Conservation (phyloP, 2,888 invertebrate genomes). For the Seira ritae region DNA sequence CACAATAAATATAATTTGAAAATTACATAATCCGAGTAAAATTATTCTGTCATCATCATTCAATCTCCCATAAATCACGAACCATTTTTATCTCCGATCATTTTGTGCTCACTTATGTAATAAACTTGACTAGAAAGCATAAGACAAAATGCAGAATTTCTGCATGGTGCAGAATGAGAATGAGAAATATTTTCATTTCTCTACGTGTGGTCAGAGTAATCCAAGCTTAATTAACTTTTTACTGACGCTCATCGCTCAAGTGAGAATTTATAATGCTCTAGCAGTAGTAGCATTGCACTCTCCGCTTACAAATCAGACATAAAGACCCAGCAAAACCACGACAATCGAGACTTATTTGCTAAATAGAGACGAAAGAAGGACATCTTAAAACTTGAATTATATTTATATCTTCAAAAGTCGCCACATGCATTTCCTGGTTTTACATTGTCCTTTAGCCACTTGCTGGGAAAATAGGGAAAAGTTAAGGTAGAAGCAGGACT, state of each 20-base stretch:
- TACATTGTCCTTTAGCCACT: background rate
- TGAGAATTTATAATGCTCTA: background rate
- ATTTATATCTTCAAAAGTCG: too few species aligned
- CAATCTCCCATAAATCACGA: background rate
- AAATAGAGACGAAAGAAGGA: too few species aligned
- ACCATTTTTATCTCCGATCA: background rate
- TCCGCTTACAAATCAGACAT: too few species aligned
- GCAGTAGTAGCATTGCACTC: too few species aligned
- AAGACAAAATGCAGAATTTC: too few species aligned
- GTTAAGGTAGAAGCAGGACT: background rate
- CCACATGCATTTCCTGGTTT: background rate
- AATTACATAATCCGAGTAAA: conserved; percentile 2
- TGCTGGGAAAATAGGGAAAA: too few species aligned
- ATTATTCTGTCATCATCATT: conserved; percentile 3
- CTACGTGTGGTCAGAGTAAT: background rate
- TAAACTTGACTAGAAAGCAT: too few species aligned
- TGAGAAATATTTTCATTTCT: background rate
- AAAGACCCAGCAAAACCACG: too few species aligned
- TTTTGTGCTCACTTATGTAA: too few species aligned
- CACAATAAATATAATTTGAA: conserved; percentile 2
- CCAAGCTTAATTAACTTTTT: background rate
- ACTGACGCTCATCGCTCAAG: background rate
- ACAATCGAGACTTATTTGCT: too few species aligned
- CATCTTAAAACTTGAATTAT: too few species aligned
- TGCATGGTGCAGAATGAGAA: too few species aligned